These are phyloP conservation scores for Meteorus colon DNA, from an alignment of 2,888 invertebrate species.

Conservation along the genomic window DNA sequence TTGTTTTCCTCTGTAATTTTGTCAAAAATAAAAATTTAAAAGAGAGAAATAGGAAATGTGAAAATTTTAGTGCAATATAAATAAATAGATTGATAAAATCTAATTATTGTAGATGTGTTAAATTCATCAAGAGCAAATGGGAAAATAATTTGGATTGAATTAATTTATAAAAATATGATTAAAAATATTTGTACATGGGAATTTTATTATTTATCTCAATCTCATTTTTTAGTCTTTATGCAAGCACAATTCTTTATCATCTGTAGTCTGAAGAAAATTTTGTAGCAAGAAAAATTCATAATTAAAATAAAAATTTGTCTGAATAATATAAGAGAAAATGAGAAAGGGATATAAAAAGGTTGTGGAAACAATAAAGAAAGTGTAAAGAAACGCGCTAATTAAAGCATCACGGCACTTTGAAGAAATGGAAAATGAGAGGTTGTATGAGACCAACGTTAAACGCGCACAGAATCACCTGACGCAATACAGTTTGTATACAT, in stretches of 20 bases:
- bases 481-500: not conserved
- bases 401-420: not conserved
- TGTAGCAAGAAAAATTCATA: too few relatives aligned
- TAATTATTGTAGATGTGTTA: not conserved
- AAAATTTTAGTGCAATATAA: not conserved
- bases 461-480: not conserved
- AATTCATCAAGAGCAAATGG: not conserved
- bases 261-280: too few relatives aligned
- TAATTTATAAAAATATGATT: not conserved
- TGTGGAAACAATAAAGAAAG: slow-evolving; percentile 5
- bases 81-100: not conserved
- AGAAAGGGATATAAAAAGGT: slow-evolving; percentile 9
- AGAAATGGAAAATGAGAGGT: not conserved
- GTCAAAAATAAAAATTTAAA: not conserved
- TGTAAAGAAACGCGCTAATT: slow-evolving; percentile 15
- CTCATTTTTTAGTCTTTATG: too few relatives aligned
- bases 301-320: too few relatives aligned
- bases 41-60: not conserved
- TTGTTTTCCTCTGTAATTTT: not conserved
- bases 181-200: not conserved
- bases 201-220: not conserved
- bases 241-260: too few relatives aligned
- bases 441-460: slow-evolving; percentile 21
- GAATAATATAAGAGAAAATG: not conserved
- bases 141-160: not conserved